Conservation (phyloP, 53 echinoderm and acorn worm species). For the Temnopleurus reevesii region DNA sequence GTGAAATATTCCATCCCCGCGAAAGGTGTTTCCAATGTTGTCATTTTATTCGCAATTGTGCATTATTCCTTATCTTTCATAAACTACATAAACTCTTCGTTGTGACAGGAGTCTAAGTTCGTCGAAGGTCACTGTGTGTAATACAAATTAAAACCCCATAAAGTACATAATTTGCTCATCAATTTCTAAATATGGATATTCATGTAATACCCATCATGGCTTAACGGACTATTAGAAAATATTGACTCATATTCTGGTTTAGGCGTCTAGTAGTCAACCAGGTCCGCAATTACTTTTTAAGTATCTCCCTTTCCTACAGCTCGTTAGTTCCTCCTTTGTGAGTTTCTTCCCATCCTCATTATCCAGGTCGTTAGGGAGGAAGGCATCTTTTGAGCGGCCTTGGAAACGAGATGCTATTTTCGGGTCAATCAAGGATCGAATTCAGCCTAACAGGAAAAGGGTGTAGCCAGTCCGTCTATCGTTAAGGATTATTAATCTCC, state of each 20-base stretch:
- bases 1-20: too few relatives aligned
- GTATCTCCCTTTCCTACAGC: conserved; percentile 9
- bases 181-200: too few relatives aligned
- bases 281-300: conserved; percentile 20
- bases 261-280: not conserved
- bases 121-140: not conserved
- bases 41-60: too few relatives aligned
- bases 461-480: not conserved
- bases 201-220: not conserved
- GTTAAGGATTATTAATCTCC: not conserved
- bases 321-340: conserved; percentile 8
- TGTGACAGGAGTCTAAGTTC: not conserved
- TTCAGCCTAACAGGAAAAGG: conserved; percentile 14
- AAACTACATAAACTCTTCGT: too few relatives aligned
- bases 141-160: not conserved
- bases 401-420: conserved; percentile 50
- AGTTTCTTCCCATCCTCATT: conserved; percentile 5
- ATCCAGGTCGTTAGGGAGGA: conserved; percentile 17
- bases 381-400: conserved; percentile 5
- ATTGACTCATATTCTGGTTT: conserved; percentile 26
- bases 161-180: too few relatives aligned
- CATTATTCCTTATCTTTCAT: too few relatives aligned
- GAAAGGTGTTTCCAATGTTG: too few relatives aligned
- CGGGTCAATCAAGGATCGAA: conserved; percentile 40
- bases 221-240: conserved; percentile 36